Percentiles rank a stretch among this genome's conserved stretches.
Conservation (phyloP, 2,797 vertebrate genomes). For the Argyrosomus regius region DNA sequence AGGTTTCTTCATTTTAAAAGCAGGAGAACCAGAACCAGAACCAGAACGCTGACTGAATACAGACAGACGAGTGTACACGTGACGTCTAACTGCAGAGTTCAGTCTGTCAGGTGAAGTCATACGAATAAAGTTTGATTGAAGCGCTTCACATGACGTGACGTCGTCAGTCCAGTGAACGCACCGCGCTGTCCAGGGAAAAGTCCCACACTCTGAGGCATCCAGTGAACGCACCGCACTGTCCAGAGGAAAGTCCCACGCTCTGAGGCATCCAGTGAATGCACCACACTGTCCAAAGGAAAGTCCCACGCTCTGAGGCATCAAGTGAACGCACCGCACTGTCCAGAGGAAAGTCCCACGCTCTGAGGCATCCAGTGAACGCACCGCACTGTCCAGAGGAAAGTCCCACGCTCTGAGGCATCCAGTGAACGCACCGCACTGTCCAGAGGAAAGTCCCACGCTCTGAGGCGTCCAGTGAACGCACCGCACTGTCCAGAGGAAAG, state of each 20-base stretch:
- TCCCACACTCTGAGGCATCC: too few species aligned
- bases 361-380: conserved; percentile 20
- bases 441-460: conserved; percentile 25
- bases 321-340: conserved; percentile 10
- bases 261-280: conserved; percentile 20
- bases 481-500: background rate
- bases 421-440: conserved; percentile 9
- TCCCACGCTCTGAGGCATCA: conserved; percentile 25
- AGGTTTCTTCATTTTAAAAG: too few species aligned
- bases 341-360: conserved; percentile 23
- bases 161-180: too few species aligned
- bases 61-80: too few species aligned
- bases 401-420: conserved; percentile 25
- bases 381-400: background rate
- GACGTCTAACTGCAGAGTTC: too few species aligned
- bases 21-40: too few species aligned
- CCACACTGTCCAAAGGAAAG: background rate
- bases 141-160: too few species aligned
- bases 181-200: too few species aligned
- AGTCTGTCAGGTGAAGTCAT: too few species aligned
- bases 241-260: conserved; percentile 23
- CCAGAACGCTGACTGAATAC: too few species aligned
- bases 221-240: too few species aligned
- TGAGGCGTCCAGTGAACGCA: conserved; percentile 20
- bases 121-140: too few species aligned